phyloP scores from a whole-genome alignment of 2,113 vertebrate species.

The Rhinoderma darwinii region DNA sequence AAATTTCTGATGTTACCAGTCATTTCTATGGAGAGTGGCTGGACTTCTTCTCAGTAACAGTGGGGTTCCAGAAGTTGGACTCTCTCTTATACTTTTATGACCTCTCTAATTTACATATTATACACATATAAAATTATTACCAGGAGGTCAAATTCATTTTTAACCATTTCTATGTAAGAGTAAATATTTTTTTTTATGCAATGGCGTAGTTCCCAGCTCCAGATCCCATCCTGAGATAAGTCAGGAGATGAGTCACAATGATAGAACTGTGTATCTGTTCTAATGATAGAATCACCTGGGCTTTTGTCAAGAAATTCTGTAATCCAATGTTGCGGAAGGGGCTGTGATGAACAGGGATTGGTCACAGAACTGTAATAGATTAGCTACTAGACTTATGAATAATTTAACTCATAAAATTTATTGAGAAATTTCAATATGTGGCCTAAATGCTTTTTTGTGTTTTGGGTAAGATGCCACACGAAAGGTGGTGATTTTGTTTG shows the following conservation, averaged over 20 bases:
- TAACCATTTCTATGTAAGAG: not conserved
- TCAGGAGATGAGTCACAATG: conserved; percentile 17
- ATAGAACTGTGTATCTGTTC: not conserved
- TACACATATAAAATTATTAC: too few relatives aligned
- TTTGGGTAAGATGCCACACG: too few relatives aligned
- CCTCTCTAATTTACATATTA: too few relatives aligned
- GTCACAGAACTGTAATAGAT: not conserved
- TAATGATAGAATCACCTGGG: conserved; percentile 25
- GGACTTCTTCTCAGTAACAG: not conserved
- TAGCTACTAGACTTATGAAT: not conserved
- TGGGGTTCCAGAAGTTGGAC: too few relatives aligned
- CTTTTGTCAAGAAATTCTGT: conserved; percentile 3
- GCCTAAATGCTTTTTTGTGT: too few relatives aligned
- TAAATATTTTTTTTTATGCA: not conserved
- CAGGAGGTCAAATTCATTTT: not conserved
- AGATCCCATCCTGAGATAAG: conserved; percentile 5
- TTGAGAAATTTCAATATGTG: too few relatives aligned
- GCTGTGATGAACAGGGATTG: not conserved
- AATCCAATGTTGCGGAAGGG: not conserved
- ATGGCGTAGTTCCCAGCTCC: not conserved
- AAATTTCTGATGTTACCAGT: too few relatives aligned
- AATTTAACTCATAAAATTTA: not conserved
- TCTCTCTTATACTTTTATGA: too few relatives aligned
- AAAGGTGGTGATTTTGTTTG: too few relatives aligned
- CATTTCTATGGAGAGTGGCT: not conserved